Conservation (phyloP, 2,888 invertebrate species). For the Ceramica pisi region DNA sequence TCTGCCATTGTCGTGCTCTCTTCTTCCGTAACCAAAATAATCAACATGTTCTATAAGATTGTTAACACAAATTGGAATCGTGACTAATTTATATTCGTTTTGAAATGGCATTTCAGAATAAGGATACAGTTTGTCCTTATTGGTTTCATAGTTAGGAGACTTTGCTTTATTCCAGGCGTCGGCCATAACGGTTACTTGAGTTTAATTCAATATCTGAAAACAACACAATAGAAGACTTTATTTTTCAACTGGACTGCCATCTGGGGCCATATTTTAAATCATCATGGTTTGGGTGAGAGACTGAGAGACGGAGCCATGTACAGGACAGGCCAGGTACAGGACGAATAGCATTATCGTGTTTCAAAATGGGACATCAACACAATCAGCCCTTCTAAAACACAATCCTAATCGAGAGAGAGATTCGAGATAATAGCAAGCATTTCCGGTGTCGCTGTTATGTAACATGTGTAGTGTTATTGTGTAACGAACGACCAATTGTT, state of each 20-base stretch:
- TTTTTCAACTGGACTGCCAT: neutral
- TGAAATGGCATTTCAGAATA: slow-evolving; percentile 34
- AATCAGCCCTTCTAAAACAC: no score
- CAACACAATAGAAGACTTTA: neutral
- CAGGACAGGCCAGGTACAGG: neutral
- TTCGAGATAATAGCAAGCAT: no score
- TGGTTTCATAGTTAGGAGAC: slow-evolving; percentile 31
- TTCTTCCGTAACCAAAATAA: slow-evolving; percentile 26
- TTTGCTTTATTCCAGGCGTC: neutral
- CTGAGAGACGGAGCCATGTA: no score
- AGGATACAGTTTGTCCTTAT: slow-evolving; percentile 26
- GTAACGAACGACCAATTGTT: no score
- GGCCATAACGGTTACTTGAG: neutral
- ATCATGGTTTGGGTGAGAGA: neutral
- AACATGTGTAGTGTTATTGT: no score
- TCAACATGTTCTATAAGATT: slow-evolving; percentile 37
- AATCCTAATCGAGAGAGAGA: no score
- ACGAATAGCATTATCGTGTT: neutral
- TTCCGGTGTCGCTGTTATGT: no score
- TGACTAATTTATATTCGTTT: slow-evolving; percentile 18
- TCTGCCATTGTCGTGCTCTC: neutral
- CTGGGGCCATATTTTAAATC: neutral
- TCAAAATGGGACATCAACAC: no score
- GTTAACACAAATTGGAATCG: slow-evolving; percentile 25
- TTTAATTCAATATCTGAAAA: slow-evolving; percentile 20